phyloP scores from a whole-genome alignment of 2,888 invertebrate species.

The Microctonus hyperodae region DNA sequence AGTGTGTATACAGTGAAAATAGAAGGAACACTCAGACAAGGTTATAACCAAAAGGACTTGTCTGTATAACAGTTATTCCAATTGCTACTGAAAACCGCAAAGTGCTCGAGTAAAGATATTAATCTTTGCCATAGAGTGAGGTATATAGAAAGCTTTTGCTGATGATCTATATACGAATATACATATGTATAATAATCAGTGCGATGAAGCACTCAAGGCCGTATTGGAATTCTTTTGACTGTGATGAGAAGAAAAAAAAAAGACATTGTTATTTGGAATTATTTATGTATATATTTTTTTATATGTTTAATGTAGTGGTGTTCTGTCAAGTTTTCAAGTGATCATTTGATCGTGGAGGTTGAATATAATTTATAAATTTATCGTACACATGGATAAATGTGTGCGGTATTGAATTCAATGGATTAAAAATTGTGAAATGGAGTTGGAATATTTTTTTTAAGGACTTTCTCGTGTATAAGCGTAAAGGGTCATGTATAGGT shows the following conservation, averaged over 20 bases:
- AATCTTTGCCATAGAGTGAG: constrained; percentile 13
- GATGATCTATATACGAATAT: neutral
- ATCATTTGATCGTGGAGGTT: neutral
- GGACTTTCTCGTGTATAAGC: neutral
- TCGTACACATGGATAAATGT: neutral
- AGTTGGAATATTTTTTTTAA: neutral
- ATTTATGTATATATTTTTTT: neutral
- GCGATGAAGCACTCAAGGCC: neutral
- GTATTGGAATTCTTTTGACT: neutral
- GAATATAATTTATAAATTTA: neutral
- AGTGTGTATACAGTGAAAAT: neutral
- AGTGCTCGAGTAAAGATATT: constrained; percentile 18
- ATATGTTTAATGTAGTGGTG: neutral
- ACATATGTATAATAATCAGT: neutral
- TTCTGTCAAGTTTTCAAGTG: neutral
- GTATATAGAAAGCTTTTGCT: constrained; percentile 8
- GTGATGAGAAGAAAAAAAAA: neutral
- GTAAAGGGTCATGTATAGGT: neutral
- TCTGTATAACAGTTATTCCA: constrained; percentile 13
- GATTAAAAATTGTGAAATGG: neutral
- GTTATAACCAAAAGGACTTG: neutral
- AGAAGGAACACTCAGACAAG: neutral
- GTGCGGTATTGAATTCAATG: neutral
- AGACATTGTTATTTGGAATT: neutral
- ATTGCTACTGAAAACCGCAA: constrained; percentile 25